These are phyloP conservation scores for Neuroterus valhalla DNA, from an alignment of 1,140 invertebrate genomes.

Conservation along the genomic window DNA sequence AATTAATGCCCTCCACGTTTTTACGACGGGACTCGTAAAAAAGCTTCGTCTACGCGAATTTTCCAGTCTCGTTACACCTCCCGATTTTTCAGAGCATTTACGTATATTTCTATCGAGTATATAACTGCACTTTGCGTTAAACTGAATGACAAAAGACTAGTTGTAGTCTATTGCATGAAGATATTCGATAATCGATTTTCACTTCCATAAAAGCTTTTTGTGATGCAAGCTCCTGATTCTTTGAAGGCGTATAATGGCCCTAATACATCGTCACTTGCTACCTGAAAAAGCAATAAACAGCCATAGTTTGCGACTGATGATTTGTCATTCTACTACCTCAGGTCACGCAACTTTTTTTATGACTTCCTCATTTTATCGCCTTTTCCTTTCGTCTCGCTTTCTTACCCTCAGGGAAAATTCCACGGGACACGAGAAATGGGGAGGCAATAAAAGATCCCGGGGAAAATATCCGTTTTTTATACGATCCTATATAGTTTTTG, in stretches of 20 bases:
- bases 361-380: constrained; percentile 13
- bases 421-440: not conserved
- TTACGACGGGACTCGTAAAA: constrained; percentile 9
- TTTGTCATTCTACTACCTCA: not conserved
- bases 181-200: constrained; percentile 1
- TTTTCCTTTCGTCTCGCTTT: constrained; percentile 12
- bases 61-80: constrained; percentile 25
- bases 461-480: constrained; percentile 18
- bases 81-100: constrained; percentile 17
- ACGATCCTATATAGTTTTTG: constrained; percentile 4
- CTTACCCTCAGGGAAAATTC: not conserved
- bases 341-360: not conserved
- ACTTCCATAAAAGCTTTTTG: not conserved
- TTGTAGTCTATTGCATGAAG: not conserved
- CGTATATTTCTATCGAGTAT: not conserved
- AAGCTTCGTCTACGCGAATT: not conserved
- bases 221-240: not conserved
- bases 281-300: too few species aligned
- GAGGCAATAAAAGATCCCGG: constrained; percentile 19
- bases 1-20: constrained; percentile 15
- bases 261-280: too few species aligned
- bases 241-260: not conserved
- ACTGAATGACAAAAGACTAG: not conserved
- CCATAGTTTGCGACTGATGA: not conserved
- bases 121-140: not conserved